Percentiles rank a stretch among this genome's conserved stretches.
Evolutionary conservation across 2,888 invertebrate genomes (phyloP).

Genomic region (Ectemnius continuus): DNA sequence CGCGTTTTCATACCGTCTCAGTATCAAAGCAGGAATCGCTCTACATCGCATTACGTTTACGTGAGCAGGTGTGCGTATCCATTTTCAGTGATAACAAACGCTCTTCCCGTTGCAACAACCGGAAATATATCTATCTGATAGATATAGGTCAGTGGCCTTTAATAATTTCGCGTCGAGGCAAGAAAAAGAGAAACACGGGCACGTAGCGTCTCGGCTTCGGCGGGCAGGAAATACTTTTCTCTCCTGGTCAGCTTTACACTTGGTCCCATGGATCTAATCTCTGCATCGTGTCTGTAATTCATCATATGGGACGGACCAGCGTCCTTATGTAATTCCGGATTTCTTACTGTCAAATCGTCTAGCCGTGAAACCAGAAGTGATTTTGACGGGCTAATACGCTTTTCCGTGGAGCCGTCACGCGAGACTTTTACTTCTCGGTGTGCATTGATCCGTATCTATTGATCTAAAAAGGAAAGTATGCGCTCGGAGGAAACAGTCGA

Average conservation of each 20-base stretch:
- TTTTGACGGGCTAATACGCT: too few species aligned
- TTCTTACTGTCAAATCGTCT: constrained; percentile 35
- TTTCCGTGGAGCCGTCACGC: too few species aligned
- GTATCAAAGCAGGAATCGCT: constrained; percentile 32
- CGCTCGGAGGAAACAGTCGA: too few species aligned
- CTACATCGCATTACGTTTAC: constrained; percentile 30
- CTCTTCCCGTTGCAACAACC: constrained; percentile 36
- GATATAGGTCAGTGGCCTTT: not conserved
- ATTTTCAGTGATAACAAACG: constrained; percentile 28
- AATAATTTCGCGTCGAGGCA: not conserved
- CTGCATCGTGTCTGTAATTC: constrained; percentile 44
- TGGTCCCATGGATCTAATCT: constrained; percentile 42
- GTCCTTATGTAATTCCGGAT: constrained; percentile 52
- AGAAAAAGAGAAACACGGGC: not conserved
- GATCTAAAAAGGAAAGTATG: too few species aligned
- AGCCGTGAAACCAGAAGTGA: too few species aligned
- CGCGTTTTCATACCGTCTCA: constrained; percentile 1
- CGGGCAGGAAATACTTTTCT: constrained; percentile 43
- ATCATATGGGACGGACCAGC: constrained; percentile 45
- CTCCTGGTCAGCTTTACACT: constrained; percentile 43
- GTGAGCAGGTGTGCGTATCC: constrained; percentile 35
- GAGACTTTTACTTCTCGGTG: too few species aligned
- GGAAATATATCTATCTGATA: constrained; percentile 32
- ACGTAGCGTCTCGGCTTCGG: constrained; percentile 38
- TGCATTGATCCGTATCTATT: too few species aligned